phyloP scores from a whole-genome alignment of 2,797 vertebrate species.

The Arrhamphus sclerolepis region DNA sequence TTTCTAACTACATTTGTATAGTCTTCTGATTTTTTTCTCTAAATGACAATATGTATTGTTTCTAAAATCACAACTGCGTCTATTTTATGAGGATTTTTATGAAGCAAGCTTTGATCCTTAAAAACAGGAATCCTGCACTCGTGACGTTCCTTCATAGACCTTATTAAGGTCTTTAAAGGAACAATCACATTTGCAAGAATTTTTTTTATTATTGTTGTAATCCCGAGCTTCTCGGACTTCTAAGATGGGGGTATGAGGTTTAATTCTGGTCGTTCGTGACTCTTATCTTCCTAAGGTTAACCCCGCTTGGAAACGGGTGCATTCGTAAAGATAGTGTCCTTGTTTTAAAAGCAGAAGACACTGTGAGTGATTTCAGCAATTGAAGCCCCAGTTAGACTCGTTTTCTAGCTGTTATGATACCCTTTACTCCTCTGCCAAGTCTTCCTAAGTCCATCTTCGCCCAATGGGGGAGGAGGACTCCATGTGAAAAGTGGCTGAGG shows the following conservation, averaged over 20 bases:
- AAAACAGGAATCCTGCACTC: constrained; percentile 34
- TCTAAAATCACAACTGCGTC: constrained; percentile 54
- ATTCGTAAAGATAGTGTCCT: constrained; percentile 8
- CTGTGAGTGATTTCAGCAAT: constrained; percentile 24
- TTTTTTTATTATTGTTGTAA: constrained; percentile 19
- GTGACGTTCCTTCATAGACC: too few relatives aligned
- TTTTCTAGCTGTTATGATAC: constrained; percentile 37
- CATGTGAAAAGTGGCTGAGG: constrained; percentile 34
- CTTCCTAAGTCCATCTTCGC: constrained; percentile 15
- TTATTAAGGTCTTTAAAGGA: too few relatives aligned
- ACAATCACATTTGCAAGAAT: constrained; percentile 2
- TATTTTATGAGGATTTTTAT: constrained; percentile 47
- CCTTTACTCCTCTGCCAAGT: constrained; percentile 35
- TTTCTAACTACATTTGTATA: constrained; percentile 68
- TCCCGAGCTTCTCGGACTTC: too few relatives aligned
- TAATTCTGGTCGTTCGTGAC: constrained; percentile 11
- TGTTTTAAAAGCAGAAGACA: constrained; percentile 24
- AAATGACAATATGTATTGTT: constrained; percentile 69
- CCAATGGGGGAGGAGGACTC: constrained; percentile 5
- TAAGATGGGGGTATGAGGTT: constrained; percentile 17
- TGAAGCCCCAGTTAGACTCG: constrained; percentile 14
- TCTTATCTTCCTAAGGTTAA: constrained; percentile 26
- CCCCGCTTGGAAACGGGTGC: constrained; percentile 25
- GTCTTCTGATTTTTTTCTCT: constrained; percentile 73
- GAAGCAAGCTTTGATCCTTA: constrained; percentile 43